Base-by-base conservation (phyloP, 2,113 vertebrate species). In the Camarhynchus parvulus region DNA sequence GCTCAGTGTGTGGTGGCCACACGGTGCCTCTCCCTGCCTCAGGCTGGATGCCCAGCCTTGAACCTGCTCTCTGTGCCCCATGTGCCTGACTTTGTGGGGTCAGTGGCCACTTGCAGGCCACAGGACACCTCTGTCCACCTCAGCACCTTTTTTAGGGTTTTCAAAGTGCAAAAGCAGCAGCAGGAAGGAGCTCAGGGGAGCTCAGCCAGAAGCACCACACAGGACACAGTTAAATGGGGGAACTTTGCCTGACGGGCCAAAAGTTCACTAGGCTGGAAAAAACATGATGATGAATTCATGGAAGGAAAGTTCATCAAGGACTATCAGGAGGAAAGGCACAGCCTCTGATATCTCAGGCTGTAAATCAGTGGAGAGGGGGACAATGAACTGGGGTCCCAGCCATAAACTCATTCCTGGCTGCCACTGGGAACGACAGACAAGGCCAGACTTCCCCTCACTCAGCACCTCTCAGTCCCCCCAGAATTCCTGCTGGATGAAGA, bases 201-300 rank as follows among this genome's bases (percentile, higher is more conserved):
- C 56, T 50, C 0, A 0, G 22, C 27, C 69, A 84, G 66, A 68
- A 19, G 11, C 69, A 35, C 23, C 49, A 25, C 18, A 2, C 14
- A 56, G 87, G 52, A 92, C 77, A 58, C 0, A 0, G 42, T 82
- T 89, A 84, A 89, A 67, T 0, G 3, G 41, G 27, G 7, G 73
- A 91, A n/a, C 53, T 86, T 37, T 1, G 3, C 58, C 13, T 56
- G 49, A 25, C 7, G 9, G 73, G 52, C 39, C 66, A 79, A 11
- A 84, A 92, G 82, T 76, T 90, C 78, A 86, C 27, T 86, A 50
- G 50, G 90, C 85, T 88, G 68, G 94, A 83, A 90, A 90, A 66
- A 13, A 19, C 44, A 30, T 70, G 22, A 44, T 0, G 3, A 79
- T 85, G 62, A 92, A 92, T 94, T 94, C 55, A 39, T 49, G 85